Percentiles rank a stretch among this genome's conserved stretches.
Conservation (phyloP, 2,888 invertebrate genomes). For the Andricus curvator region DNA sequence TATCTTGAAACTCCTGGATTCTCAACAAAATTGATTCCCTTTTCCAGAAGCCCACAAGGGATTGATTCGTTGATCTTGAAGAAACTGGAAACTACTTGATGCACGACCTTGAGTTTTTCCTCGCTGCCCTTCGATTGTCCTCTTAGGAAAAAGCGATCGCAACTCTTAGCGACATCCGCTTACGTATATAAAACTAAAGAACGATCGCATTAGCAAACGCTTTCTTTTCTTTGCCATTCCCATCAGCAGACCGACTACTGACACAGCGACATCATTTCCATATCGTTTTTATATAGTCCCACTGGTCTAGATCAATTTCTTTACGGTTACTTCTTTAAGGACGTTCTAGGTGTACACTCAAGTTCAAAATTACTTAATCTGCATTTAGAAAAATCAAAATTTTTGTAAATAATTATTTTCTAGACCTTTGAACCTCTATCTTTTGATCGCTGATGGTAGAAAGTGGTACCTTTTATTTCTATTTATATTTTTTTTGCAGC, state of each 20-base stretch:
- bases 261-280: not conserved
- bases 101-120: constrained; percentile 10
- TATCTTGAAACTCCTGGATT: constrained; percentile 1
- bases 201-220: not conserved
- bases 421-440: too few species aligned
- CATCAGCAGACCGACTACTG: not conserved
- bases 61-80: not conserved
- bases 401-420: too few species aligned
- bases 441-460: too few species aligned
- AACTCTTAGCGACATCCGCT: not conserved
- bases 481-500: too few species aligned
- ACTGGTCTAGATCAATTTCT: not conserved
- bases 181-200: not conserved
- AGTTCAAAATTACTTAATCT: too few species aligned
- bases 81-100: constrained; percentile 7
- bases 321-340: not conserved
- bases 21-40: constrained; percentile 34
- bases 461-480: too few species aligned
- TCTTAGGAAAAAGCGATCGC: not conserved
- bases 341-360: too few species aligned
- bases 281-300: not conserved
- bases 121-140: not conserved
- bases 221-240: not conserved
- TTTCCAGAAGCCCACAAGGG: not conserved
- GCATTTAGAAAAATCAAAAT: too few species aligned